Base-by-base conservation (phyloP, 2,113 vertebrate species). In the Toxotes jaculatrix region DNA sequence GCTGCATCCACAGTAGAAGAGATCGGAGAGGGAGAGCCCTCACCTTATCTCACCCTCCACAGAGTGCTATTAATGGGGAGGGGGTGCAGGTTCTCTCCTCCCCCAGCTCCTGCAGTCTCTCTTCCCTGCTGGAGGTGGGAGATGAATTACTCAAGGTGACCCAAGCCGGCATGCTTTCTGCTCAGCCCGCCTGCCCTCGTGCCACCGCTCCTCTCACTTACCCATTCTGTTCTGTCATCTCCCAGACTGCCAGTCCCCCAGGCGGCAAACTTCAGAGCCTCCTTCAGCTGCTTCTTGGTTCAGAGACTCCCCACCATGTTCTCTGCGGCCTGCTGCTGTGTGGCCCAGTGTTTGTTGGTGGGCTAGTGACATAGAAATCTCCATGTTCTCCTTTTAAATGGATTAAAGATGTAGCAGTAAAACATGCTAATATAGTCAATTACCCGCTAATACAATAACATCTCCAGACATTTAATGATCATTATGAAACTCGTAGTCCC, bases 101-200 rank as follows among this genome's bases (percentile, higher is more conserved):
- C 31, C 14, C 5, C 23, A 6, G 10, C 53, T 71, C 21, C 43
- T 38, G n/a, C 21, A 1, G 43, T 36, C 64, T 71, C 23, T 53
- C 65, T 27, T 66, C 74, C 27, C 78, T 27, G 72, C 85, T 78
- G 81, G 73, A 67, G 76, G 51, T 38, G 43, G 67, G 45, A 84
- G 84, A 85, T 71, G 79, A 78, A 89, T 86, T 23, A 85, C 74
- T 92, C 69, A 89, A 87, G 84, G 86, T 91, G 89, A 91, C 89
- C 82, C 42, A 8, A 19, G 73, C 56, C 38, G 40, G 78, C 61
- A 11, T 62, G 0, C 32, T 21, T 63, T 68, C 72, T 67, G 53
- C 53, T 68, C 62, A 11, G 53, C 51, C 45, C 32, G 9, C 3
- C 63, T 0, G 3, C 64, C 36, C 38, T 71, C 61, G 7, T 42